Base-by-base conservation (phyloP, 2,797 vertebrate genomes). In the Leptatherina wallacei region DNA sequence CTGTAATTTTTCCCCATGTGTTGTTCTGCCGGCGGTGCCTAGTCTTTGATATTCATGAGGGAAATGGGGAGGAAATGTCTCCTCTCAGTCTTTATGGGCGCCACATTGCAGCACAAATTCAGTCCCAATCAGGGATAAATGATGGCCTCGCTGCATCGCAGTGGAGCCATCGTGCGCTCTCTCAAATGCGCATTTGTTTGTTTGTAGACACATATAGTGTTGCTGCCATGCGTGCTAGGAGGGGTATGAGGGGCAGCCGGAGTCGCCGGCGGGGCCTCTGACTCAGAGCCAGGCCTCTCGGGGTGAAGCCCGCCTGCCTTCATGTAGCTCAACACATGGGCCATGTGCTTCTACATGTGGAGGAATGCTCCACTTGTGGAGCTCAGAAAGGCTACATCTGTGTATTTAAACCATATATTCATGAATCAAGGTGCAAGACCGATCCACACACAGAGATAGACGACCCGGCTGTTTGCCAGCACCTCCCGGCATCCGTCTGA, bases 31-130 rank as follows among this genome's bases (percentile, higher is more conserved):
- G 38, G 85, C 66, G 58, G 74, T 67, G 81, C 78, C 72, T 70
- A 51, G 36, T 78, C 82, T 91, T 84, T 88, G 89, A 92, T 88
- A 93, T 93, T 93, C 91, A 93, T 90, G 88, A 89, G 82, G 83
- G 82, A 86, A 90, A 85, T 27, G 59, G 75, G 82, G 78, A 88
- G 89, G 84, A 87, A 92, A 91, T 71, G 88, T 78, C 71, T 55
- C 64, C 82, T 59, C 69, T 75, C 58, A 36, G 68, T 86, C 88
- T 91, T 93, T 91, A 92, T 89, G 86, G 86, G 66, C 62, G 20
- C 73, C 62, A 60, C 71, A 69, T 55, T 73, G 78, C 80, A 66
- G 77, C 79, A 71, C 87, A 81, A 85, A 91, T 87, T 70, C 86
- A 77, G 70, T 76, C 82, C 88, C 90, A 91, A 92, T 92, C 90